Evolutionary conservation across 1,140 invertebrate species (phyloP).

Genomic region (Bradysia coprophila): DNA sequence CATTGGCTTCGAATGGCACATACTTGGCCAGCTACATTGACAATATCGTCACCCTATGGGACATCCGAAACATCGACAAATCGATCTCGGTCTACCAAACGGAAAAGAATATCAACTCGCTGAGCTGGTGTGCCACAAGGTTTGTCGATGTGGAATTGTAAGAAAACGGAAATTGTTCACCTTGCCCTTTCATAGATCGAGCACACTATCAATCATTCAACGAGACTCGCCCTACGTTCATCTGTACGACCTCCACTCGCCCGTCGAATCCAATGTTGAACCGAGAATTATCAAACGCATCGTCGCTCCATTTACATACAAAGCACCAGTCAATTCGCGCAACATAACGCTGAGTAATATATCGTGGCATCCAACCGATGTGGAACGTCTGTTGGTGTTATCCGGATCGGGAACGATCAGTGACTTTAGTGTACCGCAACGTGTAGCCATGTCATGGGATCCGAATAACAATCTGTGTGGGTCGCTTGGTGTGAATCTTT

Average conservation of each 20-base stretch:
- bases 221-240: slow-evolving; percentile 18
- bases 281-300: slow-evolving; percentile 19
- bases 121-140: slow-evolving; percentile 82
- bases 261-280: slow-evolving; percentile 9
- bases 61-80: slow-evolving; percentile 70
- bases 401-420: slow-evolving; percentile 7
- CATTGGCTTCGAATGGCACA: slow-evolving; percentile 56
- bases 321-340: slow-evolving; percentile 11
- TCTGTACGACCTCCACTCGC: slow-evolving; percentile 19
- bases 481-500: background rate
- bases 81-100: slow-evolving; percentile 57
- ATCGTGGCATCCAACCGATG: slow-evolving; percentile 19
- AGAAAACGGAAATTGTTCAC: too few relatives aligned
- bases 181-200: too few relatives aligned
- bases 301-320: slow-evolving; percentile 18
- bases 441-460: slow-evolving; percentile 1
- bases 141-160: too few relatives aligned
- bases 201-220: slow-evolving; percentile 14
- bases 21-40: slow-evolving; percentile 70
- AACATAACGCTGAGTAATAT: slow-evolving; percentile 5
- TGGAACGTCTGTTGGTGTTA: slow-evolving; percentile 15
- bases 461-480: slow-evolving; percentile 2
- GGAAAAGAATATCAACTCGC: slow-evolving; percentile 47
- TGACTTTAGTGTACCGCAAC: slow-evolving; percentile 3
- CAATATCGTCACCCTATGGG: slow-evolving; percentile 60